These are phyloP conservation scores for Accipiter virgatus DNA, from an alignment of 2,113 vertebrate genomes.

Conservation along the genomic window DNA sequence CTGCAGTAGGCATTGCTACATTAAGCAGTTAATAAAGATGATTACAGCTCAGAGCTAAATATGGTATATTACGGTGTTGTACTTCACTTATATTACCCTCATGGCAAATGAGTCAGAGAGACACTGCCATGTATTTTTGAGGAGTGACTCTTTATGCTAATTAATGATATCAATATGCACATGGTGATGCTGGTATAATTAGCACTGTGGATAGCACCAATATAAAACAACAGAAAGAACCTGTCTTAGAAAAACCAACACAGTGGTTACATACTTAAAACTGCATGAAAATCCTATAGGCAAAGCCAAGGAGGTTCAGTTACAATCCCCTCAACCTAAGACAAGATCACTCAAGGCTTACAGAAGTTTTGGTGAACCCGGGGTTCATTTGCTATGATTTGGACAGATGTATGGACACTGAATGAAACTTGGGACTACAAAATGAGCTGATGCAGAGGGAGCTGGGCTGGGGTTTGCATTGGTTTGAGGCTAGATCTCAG, in stretches of 20 bases:
- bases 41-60: conserved; percentile 69
- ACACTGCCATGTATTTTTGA: conserved; percentile 61
- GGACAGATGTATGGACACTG: neutral
- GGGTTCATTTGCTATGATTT: neutral
- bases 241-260: conserved; percentile 48
- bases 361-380: neutral
- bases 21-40: conserved; percentile 69
- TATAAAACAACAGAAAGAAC: conserved; percentile 64
- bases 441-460: neutral
- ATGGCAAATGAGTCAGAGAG: conserved; percentile 57
- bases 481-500: neutral
- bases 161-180: conserved; percentile 77
- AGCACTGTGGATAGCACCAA: neutral
- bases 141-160: conserved; percentile 75
- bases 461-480: neutral
- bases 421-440: neutral
- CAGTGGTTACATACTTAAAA: neutral
- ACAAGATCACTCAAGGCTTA: neutral
- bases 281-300: neutral
- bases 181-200: conserved; percentile 70
- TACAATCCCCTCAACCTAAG: neutral
- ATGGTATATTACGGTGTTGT: conserved; percentile 22
- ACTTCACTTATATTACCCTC: conserved; percentile 61
- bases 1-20: conserved; percentile 31
- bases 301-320: neutral